These are phyloP conservation scores for Gari tellinella DNA, from an alignment of 2,888 invertebrate species.

Conservation along the genomic window DNA sequence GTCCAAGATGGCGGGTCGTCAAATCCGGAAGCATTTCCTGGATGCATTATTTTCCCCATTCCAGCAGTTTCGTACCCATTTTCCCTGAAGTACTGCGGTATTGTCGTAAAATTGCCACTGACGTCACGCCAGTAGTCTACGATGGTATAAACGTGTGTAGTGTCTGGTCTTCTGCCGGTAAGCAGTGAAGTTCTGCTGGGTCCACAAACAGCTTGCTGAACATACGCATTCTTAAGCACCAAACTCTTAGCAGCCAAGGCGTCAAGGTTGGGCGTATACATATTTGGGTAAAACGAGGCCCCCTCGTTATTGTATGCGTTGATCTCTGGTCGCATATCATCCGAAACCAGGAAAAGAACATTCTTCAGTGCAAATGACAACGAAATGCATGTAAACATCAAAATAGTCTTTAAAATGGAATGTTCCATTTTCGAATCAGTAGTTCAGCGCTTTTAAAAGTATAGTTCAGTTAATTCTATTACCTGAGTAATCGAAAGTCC, in stretches of 20 bases:
- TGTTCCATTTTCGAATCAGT: too few relatives aligned
- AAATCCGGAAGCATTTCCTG: slow-evolving; percentile 17
- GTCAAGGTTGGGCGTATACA: slow-evolving; percentile 91
- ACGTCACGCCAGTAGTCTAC: slow-evolving; percentile 43
- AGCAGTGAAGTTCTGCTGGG: slow-evolving; percentile 54
- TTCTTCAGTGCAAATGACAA: slow-evolving; percentile 21
- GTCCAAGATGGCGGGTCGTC: slow-evolving; percentile 69
- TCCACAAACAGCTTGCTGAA: slow-evolving; percentile 30
- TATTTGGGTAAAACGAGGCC: slow-evolving; percentile 85
- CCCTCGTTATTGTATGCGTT: slow-evolving; percentile 37
- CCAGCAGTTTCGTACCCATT: slow-evolving; percentile 9
- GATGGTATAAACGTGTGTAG: slow-evolving; percentile 55
- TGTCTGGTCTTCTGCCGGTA: slow-evolving; percentile 62
- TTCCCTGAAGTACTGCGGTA: slow-evolving; percentile 38
- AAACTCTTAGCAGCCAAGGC: slow-evolving; percentile 86
- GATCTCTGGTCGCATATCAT: slow-evolving; percentile 58
- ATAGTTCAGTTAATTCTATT: too few relatives aligned
- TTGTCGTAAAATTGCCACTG: slow-evolving; percentile 58
- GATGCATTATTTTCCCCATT: slow-evolving; percentile 53
- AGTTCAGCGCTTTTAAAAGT: too few relatives aligned
- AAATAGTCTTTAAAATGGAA: too few relatives aligned
- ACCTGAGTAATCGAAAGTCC: too few relatives aligned
- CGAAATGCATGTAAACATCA: too few relatives aligned
- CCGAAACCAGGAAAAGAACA: slow-evolving; percentile 51
- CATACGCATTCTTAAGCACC: slow-evolving; percentile 30